Evolutionary conservation across 53 echinoderm and acorn worm species (phyloP).

Genomic region (Echinometra lucunter): DNA sequence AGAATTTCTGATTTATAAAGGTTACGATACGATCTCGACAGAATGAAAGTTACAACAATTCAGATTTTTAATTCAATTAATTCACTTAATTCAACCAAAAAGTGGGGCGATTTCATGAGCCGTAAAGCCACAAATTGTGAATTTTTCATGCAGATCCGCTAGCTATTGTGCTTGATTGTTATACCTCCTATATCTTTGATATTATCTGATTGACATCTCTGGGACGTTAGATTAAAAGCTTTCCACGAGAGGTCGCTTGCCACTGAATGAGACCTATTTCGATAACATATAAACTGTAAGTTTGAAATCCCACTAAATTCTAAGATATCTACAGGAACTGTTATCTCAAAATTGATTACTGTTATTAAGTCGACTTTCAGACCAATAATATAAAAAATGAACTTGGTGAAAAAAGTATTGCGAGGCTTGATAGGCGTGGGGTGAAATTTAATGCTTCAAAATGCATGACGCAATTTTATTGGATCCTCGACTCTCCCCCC

Average conservation of each 20-base stretch:
- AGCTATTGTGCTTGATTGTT: neutral
- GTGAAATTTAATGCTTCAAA: too few relatives aligned
- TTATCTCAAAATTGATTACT: too few relatives aligned
- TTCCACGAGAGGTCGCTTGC: neutral
- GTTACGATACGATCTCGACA: neutral
- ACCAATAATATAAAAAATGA: too few relatives aligned
- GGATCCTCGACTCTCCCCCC: too few relatives aligned
- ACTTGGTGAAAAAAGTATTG: too few relatives aligned
- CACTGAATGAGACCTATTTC: neutral
- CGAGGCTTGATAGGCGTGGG: too few relatives aligned
- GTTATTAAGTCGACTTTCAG: too few relatives aligned
- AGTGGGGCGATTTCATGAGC: conserved; percentile 48
- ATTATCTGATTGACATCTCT: neutral
- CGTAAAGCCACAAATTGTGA: conserved; percentile 31
- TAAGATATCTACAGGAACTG: neutral
- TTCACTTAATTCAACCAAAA: conserved; percentile 53
- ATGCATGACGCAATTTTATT: too few relatives aligned
- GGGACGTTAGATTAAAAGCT: neutral
- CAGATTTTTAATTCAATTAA: conserved; percentile 51
- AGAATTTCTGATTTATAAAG: neutral
- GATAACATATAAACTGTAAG: neutral
- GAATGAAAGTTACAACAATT: neutral
- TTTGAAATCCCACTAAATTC: neutral
- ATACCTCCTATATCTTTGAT: neutral
- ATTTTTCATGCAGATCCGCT: conserved; percentile 46